Base-by-base conservation (phyloP, 1,140 invertebrate genomes). In the Cherax quadricarinatus region DNA sequence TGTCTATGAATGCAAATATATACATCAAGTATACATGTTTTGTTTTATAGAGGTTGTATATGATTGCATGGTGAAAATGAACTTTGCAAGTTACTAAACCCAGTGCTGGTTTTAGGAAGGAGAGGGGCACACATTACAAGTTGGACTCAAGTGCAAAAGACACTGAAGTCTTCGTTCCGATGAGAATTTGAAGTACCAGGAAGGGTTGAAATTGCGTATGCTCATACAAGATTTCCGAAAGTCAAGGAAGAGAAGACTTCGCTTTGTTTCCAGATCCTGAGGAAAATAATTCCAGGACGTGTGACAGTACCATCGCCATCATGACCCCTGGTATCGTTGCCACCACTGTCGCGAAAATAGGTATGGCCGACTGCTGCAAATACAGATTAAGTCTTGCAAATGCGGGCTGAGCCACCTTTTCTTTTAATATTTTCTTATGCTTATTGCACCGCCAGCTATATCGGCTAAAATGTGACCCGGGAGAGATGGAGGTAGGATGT, bases 311-410 rank as follows among this genome's bases (percentile, higher is more conserved):
- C 24, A 6, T 30, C 70, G 60, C 14, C 83, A 30, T n/a, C 83
- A 85, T 85, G 83, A 85, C 83, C 21, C 62, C 83, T 66, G 83
- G 83, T 12, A 49, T 85, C 83, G 83, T 85, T 49, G 83, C 62
- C 62, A 21, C 83, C 21, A 49, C 83, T 41, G 21, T 85, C 62
- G 62, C 60, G 83, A 85, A 49, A 70, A 85, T 85, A 85, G 83
- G 83, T 85, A 85, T 62, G 83, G 49, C n/a, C 9, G 5, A n/a
- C 21, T 6, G 66, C 21, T 18, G 66, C 66, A 21, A 18, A 49
- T 18, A 16, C 66, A 21, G 66, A 49, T 9, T 41, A n/a, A 14
- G 51, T 57, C 10, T 83, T 12, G 51, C 24, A n/a, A 57, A 3
- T 83, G 7, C 57, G 30, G 5, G 51, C 21, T 18, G 10, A 49